A percentile compares a stretch with the other conserved stretches of the same genome.
Evolutionary conservation across 1,140 invertebrate species (phyloP).

Genomic region (Thaumatotibia leucotreta): DNA sequence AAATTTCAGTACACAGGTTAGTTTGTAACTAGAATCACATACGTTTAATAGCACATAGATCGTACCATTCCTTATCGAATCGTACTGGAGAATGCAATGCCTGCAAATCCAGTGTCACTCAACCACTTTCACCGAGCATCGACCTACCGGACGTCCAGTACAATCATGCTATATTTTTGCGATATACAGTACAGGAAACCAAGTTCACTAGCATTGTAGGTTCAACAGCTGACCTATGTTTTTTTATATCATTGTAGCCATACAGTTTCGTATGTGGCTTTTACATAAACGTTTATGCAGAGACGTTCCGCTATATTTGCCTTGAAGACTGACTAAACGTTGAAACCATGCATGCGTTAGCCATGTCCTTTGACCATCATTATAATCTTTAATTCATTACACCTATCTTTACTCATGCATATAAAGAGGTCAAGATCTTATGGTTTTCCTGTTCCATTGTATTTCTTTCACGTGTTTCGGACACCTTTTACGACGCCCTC

Average conservation of each 20-base stretch:
- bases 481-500: background rate
- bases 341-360: too few species aligned
- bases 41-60: too few species aligned
- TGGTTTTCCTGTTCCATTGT: background rate
- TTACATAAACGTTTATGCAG: too few species aligned
- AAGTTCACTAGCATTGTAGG: background rate
- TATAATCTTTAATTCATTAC: background rate
- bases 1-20: too few species aligned
- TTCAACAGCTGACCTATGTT: background rate
- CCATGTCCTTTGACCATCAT: background rate
- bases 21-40: too few species aligned
- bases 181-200: background rate
- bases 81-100: background rate
- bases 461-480: background rate
- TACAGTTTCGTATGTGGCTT: too few species aligned
- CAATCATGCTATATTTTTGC: constrained; percentile 1
- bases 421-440: background rate
- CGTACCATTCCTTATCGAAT: background rate
- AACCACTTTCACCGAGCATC: background rate
- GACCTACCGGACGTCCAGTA: background rate
- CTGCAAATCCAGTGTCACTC: constrained; percentile 1
- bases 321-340: too few species aligned
- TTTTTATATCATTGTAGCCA: too few species aligned
- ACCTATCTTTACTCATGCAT: background rate
- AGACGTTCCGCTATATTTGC: too few species aligned